A percentile compares a stretch with the other conserved stretches of the same genome.
Evolutionary conservation across 2,797 vertebrate genomes (phyloP).

Genomic region (Tympanoctomys barrerae): DNA sequence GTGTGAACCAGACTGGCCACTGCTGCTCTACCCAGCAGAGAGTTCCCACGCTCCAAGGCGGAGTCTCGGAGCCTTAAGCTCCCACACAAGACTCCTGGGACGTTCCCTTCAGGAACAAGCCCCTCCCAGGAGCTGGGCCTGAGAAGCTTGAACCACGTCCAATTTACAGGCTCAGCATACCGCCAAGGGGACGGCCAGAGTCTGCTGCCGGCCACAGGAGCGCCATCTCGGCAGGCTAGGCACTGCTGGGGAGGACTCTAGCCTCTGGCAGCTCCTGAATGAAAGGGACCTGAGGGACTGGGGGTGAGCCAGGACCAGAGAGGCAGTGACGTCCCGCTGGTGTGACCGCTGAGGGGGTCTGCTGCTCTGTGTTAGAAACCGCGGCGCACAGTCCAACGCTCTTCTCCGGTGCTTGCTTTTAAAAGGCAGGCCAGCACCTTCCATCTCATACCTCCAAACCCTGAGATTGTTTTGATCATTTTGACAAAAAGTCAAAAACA

Average conservation of each 20-base stretch:
- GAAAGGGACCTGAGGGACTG: rapidly evolving
- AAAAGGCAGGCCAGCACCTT: neutral
- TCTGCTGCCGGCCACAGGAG: rapidly evolving
- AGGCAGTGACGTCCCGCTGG: rapidly evolving
- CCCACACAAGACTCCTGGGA: neutral
- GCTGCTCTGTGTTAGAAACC: rapidly evolving
- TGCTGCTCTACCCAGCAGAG: rapidly evolving
- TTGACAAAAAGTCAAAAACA: constrained; percentile 75
- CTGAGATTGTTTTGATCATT: neutral
- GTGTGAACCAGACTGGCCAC: neutral
- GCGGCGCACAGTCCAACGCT: rapidly evolving
- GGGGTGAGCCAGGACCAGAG: rapidly evolving
- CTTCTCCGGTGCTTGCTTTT: rapidly evolving
- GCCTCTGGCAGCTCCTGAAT: rapidly evolving
- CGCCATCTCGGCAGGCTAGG: rapidly evolving
- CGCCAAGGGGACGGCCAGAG: rapidly evolving
- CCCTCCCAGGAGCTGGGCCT: neutral
- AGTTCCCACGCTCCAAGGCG: rapidly evolving
- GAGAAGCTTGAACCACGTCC: neutral
- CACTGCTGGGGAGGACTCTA: neutral
- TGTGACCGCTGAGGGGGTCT: rapidly evolving
- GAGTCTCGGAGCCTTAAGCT: rapidly evolving
- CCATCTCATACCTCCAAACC: neutral
- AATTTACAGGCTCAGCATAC: rapidly evolving
- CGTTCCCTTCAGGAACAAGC: neutral